phyloP scores from a whole-genome alignment of 2,113 vertebrate genomes.

The Scomber colias region DNA sequence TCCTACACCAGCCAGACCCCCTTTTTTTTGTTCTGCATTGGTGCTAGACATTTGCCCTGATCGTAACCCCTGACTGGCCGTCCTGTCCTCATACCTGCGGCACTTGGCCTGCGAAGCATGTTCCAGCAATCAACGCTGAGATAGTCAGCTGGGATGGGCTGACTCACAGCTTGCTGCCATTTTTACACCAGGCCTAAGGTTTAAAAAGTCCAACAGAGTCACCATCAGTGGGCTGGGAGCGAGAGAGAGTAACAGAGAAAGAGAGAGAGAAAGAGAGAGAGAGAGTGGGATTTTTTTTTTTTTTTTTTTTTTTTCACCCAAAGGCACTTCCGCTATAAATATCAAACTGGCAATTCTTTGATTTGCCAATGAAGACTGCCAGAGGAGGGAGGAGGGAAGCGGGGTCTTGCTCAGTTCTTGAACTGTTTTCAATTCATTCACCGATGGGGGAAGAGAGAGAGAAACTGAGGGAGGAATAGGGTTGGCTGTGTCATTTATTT shows the following conservation, averaged over 20 bases:
- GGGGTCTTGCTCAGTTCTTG: slow-evolving; percentile 66
- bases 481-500: slow-evolving; percentile 73
- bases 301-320: slow-evolving; percentile 51
- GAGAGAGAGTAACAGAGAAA: slow-evolving; percentile 23
- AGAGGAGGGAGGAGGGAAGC: slow-evolving; percentile 54
- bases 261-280: slow-evolving; percentile 12
- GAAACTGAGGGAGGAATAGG: slow-evolving; percentile 49
- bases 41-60: slow-evolving; percentile 47
- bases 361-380: slow-evolving; percentile 77
- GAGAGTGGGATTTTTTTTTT: slow-evolving; percentile 55
- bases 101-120: slow-evolving; percentile 33
- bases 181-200: slow-evolving; percentile 78
- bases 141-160: slow-evolving; percentile 58
- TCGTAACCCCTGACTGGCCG: slow-evolving; percentile 13
- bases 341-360: slow-evolving; percentile 78
- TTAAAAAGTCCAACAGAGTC: slow-evolving; percentile 75
- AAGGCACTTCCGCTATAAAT: slow-evolving; percentile 80
- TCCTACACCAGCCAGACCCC: slow-evolving; percentile 32
- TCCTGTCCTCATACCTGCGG: slow-evolving; percentile 50
- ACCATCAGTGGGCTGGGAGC: slow-evolving; percentile 73
- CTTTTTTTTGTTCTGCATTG: slow-evolving; percentile 30
- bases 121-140: slow-evolving; percentile 47
- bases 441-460: slow-evolving; percentile 37
- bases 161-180: slow-evolving; percentile 75
- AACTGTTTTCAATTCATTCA: slow-evolving; percentile 76